Evolutionary conservation across 2,888 invertebrate species (phyloP).

Genomic region (Calameuta filiformis): DNA sequence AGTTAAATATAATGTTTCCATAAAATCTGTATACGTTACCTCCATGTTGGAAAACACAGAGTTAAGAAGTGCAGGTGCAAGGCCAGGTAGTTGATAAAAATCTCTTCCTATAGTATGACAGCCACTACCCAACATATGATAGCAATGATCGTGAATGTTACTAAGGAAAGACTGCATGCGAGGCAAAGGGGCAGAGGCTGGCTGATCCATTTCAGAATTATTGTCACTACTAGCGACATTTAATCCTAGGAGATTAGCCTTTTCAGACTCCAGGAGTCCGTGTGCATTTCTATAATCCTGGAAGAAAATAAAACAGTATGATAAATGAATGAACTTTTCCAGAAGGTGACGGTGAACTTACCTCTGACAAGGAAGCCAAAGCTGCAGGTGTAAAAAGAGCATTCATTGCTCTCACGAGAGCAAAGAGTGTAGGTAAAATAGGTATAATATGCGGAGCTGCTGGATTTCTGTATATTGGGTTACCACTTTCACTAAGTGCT

Average conservation of each 20-base stretch:
- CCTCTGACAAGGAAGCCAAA: constrained; percentile 72
- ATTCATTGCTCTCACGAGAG: constrained; percentile 83
- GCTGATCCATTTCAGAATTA: constrained; percentile 64
- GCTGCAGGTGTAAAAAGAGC: constrained; percentile 80
- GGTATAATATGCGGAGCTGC: constrained; percentile 86
- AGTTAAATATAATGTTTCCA: background rate
- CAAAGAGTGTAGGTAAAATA: constrained; percentile 81
- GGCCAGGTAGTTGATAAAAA: constrained; percentile 81
- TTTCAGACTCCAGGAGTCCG: constrained; percentile 80
- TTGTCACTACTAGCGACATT: constrained; percentile 51
- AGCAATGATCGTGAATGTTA: constrained; percentile 83
- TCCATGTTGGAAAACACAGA: constrained; percentile 79
- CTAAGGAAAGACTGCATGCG: constrained; percentile 88
- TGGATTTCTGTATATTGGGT: constrained; percentile 88
- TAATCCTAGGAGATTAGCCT: constrained; percentile 79
- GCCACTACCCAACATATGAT: constrained; percentile 77
- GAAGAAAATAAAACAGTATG: constrained; percentile 19
- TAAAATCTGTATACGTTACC: constrained; percentile 52
- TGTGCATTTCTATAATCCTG: constrained; percentile 77
- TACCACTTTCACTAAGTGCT: constrained; percentile 79
- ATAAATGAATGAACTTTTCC: background rate
- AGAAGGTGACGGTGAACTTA: constrained; percentile 31
- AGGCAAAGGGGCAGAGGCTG: constrained; percentile 73
- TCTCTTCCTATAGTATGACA: constrained; percentile 80
- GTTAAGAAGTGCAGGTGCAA: constrained; percentile 79